A percentile compares a stretch with the other conserved stretches of the same genome.
These are phyloP conservation scores for Drosophila rubida DNA, from an alignment of 2,888 invertebrate genomes.

Conservation along the genomic window DNA sequence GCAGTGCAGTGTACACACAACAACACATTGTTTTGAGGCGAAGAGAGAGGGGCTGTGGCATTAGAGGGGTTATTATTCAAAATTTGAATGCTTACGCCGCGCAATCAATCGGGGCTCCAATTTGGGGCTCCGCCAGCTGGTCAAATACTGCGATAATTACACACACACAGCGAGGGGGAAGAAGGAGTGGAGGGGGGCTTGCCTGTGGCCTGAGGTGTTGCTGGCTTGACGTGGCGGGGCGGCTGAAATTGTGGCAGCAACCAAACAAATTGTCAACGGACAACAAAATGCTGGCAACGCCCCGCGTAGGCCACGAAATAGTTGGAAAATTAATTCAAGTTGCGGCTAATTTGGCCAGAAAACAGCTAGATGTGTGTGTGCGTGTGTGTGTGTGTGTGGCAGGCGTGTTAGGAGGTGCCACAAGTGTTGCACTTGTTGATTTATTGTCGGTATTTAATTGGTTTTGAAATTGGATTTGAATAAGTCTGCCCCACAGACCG, in stretches of 20 bases:
- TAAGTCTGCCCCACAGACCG: constrained; percentile 25
- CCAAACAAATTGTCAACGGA: constrained; percentile 65
- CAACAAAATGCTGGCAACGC: constrained; percentile 58
- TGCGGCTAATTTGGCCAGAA: constrained; percentile 68
- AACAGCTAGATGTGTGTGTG: constrained; percentile 42
- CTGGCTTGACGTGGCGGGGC: constrained; percentile 57
- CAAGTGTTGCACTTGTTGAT: constrained; percentile 77
- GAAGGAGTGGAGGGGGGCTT: background rate
- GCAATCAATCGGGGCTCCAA: constrained; percentile 54
- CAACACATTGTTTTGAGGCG: constrained; percentile 2
- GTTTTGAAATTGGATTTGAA: constrained; percentile 78
- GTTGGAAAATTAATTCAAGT: constrained; percentile 67
- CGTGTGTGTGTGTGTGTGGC: constrained; percentile 37
- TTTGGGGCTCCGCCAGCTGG: constrained; percentile 43
- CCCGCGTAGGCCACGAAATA: constrained; percentile 53
- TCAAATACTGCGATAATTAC: constrained; percentile 49
- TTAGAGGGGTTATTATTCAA: constrained; percentile 41
- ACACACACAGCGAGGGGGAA: background rate
- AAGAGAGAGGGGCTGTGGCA: background rate
- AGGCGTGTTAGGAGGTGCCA: constrained; percentile 66
- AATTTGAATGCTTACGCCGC: constrained; percentile 54
- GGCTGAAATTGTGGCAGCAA: constrained; percentile 51
- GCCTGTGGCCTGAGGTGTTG: constrained; percentile 41
- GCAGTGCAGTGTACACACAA: constrained; percentile 40
- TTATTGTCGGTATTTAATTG: constrained; percentile 80